Evolutionary conservation across 1,140 invertebrate species (phyloP).

Genomic region (Bombus superbus): DNA sequence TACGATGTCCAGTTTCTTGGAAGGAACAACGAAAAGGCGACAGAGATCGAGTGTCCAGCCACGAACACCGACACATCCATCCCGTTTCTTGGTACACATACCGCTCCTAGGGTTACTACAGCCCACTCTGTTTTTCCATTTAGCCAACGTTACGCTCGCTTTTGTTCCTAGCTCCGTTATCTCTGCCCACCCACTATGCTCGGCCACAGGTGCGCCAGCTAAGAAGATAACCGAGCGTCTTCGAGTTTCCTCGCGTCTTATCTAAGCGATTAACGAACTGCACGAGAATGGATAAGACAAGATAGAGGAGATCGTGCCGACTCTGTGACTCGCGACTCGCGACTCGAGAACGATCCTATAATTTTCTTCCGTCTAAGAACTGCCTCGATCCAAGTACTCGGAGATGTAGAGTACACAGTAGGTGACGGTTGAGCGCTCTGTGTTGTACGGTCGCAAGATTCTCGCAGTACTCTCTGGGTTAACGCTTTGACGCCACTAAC

Average conservation of each 20-base stretch:
- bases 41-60: constrained; percentile 29
- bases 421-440: too few species aligned
- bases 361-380: too few species aligned
- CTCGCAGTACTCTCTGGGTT: too few species aligned
- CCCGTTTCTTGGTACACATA: constrained; percentile 33
- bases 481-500: too few species aligned
- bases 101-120: constrained; percentile 27
- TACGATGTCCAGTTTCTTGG: constrained; percentile 27
- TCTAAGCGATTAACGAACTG: neutral
- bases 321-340: neutral
- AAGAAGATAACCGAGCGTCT: constrained; percentile 38
- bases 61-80: constrained; percentile 7
- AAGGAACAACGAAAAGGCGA: constrained; percentile 30
- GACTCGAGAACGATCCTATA: too few species aligned
- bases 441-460: too few species aligned
- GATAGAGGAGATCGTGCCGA: too few species aligned
- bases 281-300: neutral
- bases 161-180: constrained; percentile 41
- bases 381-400: too few species aligned
- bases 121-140: constrained; percentile 39
- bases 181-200: constrained; percentile 35
- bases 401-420: too few species aligned
- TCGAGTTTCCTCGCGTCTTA: constrained; percentile 34
- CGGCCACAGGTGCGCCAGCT: neutral
- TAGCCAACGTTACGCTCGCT: constrained; percentile 54